Evolutionary conservation across 2,888 invertebrate species (phyloP).

Genomic region (Sarcophaga variegata): DNA sequence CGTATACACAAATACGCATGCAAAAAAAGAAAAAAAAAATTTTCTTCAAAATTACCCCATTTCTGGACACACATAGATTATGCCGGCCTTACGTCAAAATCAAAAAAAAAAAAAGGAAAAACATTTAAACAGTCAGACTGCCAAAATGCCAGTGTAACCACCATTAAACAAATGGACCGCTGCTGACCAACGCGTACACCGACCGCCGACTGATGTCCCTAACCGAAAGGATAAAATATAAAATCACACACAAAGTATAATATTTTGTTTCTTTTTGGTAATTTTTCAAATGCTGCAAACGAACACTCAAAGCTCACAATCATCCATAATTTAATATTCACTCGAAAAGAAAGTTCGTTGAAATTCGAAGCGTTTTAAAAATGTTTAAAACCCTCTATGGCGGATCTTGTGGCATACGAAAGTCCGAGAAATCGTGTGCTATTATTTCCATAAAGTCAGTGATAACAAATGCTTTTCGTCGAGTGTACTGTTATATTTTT

Average conservation of each 20-base stretch:
- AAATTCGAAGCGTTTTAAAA: no score
- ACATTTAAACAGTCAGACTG: conserved; percentile 22
- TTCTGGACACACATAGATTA: conserved; percentile 65
- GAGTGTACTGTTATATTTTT: conserved; percentile 15
- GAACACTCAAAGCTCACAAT: conserved; percentile 68
- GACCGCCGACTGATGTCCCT: conserved; percentile 50
- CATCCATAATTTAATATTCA: conserved; percentile 31
- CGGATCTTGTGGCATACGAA: no score
- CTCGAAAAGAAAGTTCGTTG: conserved; percentile 12
- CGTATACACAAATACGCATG: conserved; percentile 24
- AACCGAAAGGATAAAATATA: conserved; percentile 68
- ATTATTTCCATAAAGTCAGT: not conserved
- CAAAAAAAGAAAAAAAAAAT: conserved; percentile 33
- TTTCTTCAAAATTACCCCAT: conserved; percentile 63
- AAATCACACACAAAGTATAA: conserved; percentile 22
- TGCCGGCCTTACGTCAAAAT: conserved; percentile 61
- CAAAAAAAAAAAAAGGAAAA: conserved; percentile 4
- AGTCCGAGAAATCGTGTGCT: no score
- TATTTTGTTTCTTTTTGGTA: conserved; percentile 51
- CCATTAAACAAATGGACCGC: conserved; percentile 66
- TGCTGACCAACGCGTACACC: conserved; percentile 53
- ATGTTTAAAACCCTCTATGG: no score
- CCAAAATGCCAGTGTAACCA: conserved; percentile 27
- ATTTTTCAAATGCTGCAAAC: conserved; percentile 68
- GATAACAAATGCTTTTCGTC: conserved; percentile 2